Evolutionary conservation across 2,888 invertebrate genomes (phyloP).

Genomic region (Conops quadrifasciatus): DNA sequence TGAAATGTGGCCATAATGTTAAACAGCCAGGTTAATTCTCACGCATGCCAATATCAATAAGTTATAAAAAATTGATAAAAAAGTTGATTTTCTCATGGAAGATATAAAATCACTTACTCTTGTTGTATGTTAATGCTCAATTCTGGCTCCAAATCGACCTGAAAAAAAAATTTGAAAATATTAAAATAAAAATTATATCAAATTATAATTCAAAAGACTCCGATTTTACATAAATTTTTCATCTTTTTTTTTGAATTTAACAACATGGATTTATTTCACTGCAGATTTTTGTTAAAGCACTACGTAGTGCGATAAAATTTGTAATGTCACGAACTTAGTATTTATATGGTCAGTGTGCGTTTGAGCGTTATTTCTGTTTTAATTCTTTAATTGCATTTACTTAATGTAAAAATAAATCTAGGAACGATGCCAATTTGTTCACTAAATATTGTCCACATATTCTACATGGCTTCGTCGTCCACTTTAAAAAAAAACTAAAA

Average conservation of each 20-base stretch:
- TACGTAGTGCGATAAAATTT: too few species aligned
- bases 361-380: conserved; percentile 34
- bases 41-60: conserved; percentile 12
- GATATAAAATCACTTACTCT: conserved; percentile 73
- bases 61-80: conserved; percentile 1
- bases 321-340: neutral
- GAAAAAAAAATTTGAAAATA: conserved; percentile 57
- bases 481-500: too few species aligned
- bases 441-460: conserved; percentile 28
- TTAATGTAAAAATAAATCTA: conserved; percentile 56
- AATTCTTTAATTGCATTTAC: conserved; percentile 55
- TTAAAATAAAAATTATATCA: conserved; percentile 10
- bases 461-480: conserved; percentile 10
- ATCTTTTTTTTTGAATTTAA: too few species aligned
- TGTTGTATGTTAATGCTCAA: conserved; percentile 78
- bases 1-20: neutral
- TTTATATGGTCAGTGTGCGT: neutral
- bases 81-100: too few species aligned
- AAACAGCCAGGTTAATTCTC: conserved; percentile 23
- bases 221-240: neutral
- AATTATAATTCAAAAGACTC: neutral
- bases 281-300: neutral
- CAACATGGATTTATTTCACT: too few species aligned
- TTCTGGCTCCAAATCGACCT: conserved; percentile 84
- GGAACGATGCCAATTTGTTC: conserved; percentile 58